phyloP scores from a whole-genome alignment of 2,888 invertebrate species.

The Tipula vernalis region DNA sequence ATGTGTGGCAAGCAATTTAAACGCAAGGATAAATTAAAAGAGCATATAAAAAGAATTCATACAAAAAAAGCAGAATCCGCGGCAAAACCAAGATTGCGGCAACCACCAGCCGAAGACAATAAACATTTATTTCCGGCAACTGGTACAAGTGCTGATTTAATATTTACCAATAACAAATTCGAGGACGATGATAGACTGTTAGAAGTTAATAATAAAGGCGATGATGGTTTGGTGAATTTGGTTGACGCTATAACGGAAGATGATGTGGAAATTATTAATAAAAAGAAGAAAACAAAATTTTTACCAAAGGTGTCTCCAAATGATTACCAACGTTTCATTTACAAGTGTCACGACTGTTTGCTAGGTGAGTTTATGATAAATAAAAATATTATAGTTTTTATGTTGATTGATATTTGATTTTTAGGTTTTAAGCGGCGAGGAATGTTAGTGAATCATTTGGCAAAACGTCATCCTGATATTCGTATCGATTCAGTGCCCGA shows the following conservation, averaged over 20 bases:
- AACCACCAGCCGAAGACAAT: not conserved
- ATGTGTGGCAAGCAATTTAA: slow-evolving; percentile 68
- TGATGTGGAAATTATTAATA: slow-evolving; percentile 14
- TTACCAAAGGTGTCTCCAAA: slow-evolving; percentile 32
- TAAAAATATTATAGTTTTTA: not conserved
- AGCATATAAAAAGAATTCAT: slow-evolving; percentile 18
- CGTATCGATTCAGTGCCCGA: slow-evolving; percentile 54
- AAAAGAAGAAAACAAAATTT: slow-evolving; percentile 19
- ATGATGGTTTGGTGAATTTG: not conserved
- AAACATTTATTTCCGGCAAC: not conserved
- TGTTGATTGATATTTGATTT: not conserved
- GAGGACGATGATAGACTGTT: not conserved
- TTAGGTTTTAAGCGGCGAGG: slow-evolving; percentile 64
- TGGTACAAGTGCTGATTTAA: not conserved
- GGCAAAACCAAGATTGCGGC: not conserved
- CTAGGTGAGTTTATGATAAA: slow-evolving; percentile 30
- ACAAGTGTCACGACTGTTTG: slow-evolving; percentile 63
- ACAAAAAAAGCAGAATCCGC: slow-evolving; percentile 12
- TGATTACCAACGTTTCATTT: slow-evolving; percentile 59
- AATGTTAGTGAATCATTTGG: slow-evolving; percentile 75
- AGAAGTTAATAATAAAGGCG: not conserved
- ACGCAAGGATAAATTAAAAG: slow-evolving; percentile 34
- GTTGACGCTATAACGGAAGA: not conserved
- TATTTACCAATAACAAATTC: not conserved
- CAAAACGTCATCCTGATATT: slow-evolving; percentile 58